Conservation (phyloP, 92 coral and sea anemone genomes). For the Umimayanthus chanpuru region DNA sequence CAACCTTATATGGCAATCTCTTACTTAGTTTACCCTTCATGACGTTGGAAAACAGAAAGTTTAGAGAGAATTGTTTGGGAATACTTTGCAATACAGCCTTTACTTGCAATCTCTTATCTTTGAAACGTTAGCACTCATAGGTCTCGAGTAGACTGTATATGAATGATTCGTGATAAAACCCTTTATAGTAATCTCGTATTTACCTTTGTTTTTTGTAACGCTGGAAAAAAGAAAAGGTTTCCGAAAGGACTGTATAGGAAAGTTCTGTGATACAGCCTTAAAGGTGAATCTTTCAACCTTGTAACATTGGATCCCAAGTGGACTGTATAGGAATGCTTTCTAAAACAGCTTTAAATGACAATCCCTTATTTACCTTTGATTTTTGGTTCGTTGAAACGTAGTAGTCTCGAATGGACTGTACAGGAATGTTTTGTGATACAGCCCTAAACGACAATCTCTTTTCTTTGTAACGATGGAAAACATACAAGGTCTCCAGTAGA, state of each 20-base stretch:
- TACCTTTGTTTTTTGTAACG: no score
- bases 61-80: no score
- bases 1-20: background rate
- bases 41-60: no score
- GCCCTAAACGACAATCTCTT: background rate
- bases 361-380: background rate
- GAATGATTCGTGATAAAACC: slow-evolving; percentile 20
- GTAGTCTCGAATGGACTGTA: background rate
- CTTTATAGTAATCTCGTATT: no score
- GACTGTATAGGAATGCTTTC: background rate
- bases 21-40: no score
- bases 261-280: slow-evolving; percentile 17
- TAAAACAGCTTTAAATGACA: background rate
- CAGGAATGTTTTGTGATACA: slow-evolving; percentile 26
- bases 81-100: no score
- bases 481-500: no score
- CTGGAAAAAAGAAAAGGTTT: background rate
- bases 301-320: background rate
- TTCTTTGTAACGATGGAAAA: no score
- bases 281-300: background rate
- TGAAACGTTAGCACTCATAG: background rate
- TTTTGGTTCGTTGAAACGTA: background rate
- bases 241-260: background rate
- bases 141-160: slow-evolving; percentile 1
- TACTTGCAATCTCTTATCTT: no score